These are phyloP conservation scores for Gorsachius magnificus DNA, from an alignment of 2,797 vertebrate genomes.

Conservation along the genomic window DNA sequence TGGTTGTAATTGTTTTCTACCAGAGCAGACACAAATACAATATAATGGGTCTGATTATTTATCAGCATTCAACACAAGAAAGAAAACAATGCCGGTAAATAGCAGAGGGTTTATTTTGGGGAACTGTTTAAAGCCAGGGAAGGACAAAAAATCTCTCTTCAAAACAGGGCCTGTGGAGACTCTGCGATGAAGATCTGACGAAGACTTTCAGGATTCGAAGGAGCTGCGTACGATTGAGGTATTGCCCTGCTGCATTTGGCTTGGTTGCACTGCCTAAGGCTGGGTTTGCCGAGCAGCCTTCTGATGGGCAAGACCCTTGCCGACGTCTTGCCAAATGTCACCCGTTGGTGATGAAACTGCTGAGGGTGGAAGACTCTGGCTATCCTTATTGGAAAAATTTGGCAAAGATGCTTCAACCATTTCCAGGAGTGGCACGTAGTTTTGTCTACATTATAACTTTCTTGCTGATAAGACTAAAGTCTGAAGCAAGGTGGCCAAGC, in stretches of 20 bases:
- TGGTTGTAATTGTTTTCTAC: constrained; percentile 52
- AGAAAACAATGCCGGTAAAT: constrained; percentile 47
- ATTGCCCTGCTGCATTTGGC: background rate
- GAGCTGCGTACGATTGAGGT: background rate
- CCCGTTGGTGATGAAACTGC: background rate
- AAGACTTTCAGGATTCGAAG: background rate
- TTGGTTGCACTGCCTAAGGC: background rate
- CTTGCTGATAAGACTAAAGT: background rate
- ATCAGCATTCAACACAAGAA: constrained; percentile 45
- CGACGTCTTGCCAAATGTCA: background rate
- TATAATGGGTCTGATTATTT: constrained; percentile 61
- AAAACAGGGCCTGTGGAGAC: background rate
- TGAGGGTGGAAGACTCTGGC: background rate
- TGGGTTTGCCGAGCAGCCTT: background rate
- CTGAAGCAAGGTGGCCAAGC: background rate
- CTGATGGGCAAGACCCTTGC: background rate
- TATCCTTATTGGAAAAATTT: background rate
- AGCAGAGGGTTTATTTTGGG: constrained; percentile 19
- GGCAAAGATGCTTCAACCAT: background rate
- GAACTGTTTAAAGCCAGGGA: constrained; percentile 16
- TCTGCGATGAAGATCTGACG: background rate
- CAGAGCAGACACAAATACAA: constrained; percentile 14
- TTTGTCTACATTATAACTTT: background rate
- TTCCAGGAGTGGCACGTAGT: fast-evolving
- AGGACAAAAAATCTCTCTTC: constrained; percentile 15